Percentiles rank a stretch among this genome's conserved stretches.
phyloP scores from a whole-genome alignment of 2,113 vertebrate species.

The Cercopithecus mona region DNA sequence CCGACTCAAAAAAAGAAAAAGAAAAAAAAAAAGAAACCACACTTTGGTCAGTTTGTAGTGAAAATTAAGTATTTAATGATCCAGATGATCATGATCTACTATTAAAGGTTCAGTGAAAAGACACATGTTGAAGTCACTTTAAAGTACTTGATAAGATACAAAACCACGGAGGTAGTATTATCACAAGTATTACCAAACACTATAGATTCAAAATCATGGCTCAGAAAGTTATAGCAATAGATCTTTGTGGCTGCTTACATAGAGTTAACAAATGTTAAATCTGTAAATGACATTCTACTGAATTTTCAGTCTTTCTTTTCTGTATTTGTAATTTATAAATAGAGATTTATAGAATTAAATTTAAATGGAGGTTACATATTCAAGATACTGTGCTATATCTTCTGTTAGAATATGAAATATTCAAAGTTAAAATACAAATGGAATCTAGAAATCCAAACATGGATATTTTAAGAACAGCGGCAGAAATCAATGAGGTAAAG shows the following conservation, averaged over 20 bases:
- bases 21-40: neutral
- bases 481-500: conserved; percentile 11
- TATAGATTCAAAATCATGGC: neutral
- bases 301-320: conserved; percentile 11
- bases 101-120: conserved; percentile 21
- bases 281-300: conserved; percentile 9
- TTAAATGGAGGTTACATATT: conserved; percentile 17
- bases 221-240: neutral
- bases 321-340: conserved; percentile 44
- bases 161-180: neutral
- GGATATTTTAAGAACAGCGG: neutral
- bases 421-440: conserved; percentile 31
- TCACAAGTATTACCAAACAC: neutral
- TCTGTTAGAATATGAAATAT: conserved; percentile 12
- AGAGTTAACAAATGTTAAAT: conserved; percentile 3
- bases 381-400: neutral
- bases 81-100: neutral
- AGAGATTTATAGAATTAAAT: conserved; percentile 43
- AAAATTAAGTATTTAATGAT: conserved; percentile 8
- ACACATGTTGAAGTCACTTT: neutral
- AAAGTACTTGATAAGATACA: neutral
- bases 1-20: too few species aligned
- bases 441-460: neutral
- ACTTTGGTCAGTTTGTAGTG: neutral
- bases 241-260: conserved; percentile 1